Evolutionary conservation across 2,113 vertebrate genomes (phyloP).

Genomic region (Tenrec ecaudatus): DNA sequence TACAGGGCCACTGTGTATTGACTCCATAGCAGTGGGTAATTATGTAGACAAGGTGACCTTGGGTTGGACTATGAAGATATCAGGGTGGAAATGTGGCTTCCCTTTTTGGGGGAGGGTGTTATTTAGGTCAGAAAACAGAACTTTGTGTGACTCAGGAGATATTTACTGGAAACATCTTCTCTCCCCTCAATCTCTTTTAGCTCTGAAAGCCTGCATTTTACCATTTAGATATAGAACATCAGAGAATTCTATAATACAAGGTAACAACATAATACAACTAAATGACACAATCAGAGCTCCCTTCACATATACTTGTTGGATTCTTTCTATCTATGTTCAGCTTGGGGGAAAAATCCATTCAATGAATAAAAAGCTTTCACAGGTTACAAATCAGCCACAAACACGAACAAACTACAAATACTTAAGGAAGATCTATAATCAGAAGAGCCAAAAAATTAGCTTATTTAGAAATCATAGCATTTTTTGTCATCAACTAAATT

Average conservation of each 20-base stretch:
- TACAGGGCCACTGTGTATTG: too few relatives aligned
- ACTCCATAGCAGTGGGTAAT: not conserved
- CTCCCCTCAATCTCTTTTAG: not conserved
- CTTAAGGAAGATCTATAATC: not conserved
- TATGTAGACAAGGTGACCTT: not conserved
- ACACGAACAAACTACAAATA: constrained; percentile 44
- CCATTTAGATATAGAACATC: constrained; percentile 52
- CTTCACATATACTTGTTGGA: constrained; percentile 34
- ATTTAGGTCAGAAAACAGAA: constrained; percentile 56
- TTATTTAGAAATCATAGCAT: not conserved
- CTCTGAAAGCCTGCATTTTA: constrained; percentile 64
- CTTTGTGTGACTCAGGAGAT: not conserved
- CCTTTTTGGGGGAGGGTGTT: not conserved
- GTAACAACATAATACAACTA: constrained; percentile 43
- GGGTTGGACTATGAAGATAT: not conserved
- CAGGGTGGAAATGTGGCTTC: not conserved
- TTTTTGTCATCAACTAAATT: constrained; percentile 32
- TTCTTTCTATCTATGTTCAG: constrained; percentile 65
- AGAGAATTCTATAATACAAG: constrained; percentile 51
- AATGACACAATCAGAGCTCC: constrained; percentile 49
- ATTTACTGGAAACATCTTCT: constrained; percentile 49
- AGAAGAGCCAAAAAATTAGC: constrained; percentile 38
- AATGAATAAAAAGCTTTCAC: constrained; percentile 29
- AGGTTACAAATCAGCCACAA: not conserved
- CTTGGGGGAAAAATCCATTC: not conserved